A percentile compares a stretch with the other conserved stretches of the same genome.
These are phyloP conservation scores for Petrocephalus sullivani DNA, from an alignment of 2,797 vertebrate species.

Conservation along the genomic window DNA sequence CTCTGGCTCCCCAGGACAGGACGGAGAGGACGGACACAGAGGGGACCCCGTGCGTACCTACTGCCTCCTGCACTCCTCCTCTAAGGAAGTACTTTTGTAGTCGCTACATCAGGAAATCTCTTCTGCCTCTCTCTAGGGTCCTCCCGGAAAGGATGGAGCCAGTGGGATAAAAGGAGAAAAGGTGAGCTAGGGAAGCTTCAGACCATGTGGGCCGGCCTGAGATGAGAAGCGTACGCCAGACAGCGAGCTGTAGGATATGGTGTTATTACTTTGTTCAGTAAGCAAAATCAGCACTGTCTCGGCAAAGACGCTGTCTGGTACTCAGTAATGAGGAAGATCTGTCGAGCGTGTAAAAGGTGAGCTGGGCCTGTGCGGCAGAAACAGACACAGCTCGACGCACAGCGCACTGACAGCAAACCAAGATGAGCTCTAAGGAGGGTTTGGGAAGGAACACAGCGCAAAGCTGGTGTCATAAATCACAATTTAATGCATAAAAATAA, in stretches of 20 bases:
- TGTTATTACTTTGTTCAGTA: not conserved
- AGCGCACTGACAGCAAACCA: not conserved
- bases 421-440: not conserved
- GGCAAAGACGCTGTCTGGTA: not conserved
- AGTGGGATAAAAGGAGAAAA: slow-evolving; percentile 71
- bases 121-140: slow-evolving; percentile 53
- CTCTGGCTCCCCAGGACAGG: slow-evolving; percentile 55
- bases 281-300: not conserved
- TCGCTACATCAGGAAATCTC: slow-evolving; percentile 53
- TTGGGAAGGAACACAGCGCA: not conserved
- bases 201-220: not conserved
- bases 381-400: not conserved
- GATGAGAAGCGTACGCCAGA: not conserved
- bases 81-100: slow-evolving; percentile 45
- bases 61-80: not conserved
- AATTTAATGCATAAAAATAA: slow-evolving; percentile 3
- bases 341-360: not conserved
- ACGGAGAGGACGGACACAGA: slow-evolving; percentile 66
- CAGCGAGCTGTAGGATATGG: not conserved
- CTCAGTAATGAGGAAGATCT: slow-evolving; percentile 3
- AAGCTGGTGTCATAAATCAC: not conserved
- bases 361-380: not conserved
- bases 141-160: slow-evolving; percentile 58
- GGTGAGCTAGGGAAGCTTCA: slow-evolving; percentile 43
- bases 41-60: slow-evolving; percentile 71